Base-by-base conservation (phyloP, 2,888 invertebrate species). In the Eupithecia abbreviata region DNA sequence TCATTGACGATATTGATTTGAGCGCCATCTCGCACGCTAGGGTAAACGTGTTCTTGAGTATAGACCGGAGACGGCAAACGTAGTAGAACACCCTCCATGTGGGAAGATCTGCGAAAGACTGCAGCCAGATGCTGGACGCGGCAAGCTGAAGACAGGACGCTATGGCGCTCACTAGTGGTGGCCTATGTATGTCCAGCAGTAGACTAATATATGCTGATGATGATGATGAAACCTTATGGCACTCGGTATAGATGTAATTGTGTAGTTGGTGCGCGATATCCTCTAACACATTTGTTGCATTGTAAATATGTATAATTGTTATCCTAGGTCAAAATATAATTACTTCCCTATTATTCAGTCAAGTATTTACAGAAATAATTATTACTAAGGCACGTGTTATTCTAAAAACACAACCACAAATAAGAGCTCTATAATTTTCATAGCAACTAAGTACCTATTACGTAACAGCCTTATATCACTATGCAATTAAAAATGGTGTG, bases 401-500 rank as follows among this genome's bases (percentile, higher is more conserved):
- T 47, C 45, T 18, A 68, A 45, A 45, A 47, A 69, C 69, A n/a
- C 43, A 30, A 42, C 66, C 66, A 65, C 18, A n/a, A n/a, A 18
- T 47, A 65, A 45, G 15, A 58, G 66, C 78, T 75, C 83, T 87
- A 87, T 88, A 89, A 89, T 89, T 89, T 87, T 77, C 78, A 83
- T 86, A 88, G 87, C 86, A 85, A 83, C 84, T 84, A 84, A n/a
- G n/a, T 43, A 68, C 45, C n/a, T 68, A 68, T 84, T 87, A 85
- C 78, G 82, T 76, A 77, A 79, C 82, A 82, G 79, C 75, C 73
- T 75, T 71, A 72, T 79, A 81, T 81, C 85, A 88, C 89, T 90
- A 89, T 92, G 85, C 91, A 92, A 93, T 93, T 93, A 94, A 91
- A 90, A 88, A 88, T 88, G 86, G 88, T 92, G 86, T 88, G 91